phyloP scores from a whole-genome alignment of 2,113 vertebrate genomes.

The Microcebus murinus region DNA sequence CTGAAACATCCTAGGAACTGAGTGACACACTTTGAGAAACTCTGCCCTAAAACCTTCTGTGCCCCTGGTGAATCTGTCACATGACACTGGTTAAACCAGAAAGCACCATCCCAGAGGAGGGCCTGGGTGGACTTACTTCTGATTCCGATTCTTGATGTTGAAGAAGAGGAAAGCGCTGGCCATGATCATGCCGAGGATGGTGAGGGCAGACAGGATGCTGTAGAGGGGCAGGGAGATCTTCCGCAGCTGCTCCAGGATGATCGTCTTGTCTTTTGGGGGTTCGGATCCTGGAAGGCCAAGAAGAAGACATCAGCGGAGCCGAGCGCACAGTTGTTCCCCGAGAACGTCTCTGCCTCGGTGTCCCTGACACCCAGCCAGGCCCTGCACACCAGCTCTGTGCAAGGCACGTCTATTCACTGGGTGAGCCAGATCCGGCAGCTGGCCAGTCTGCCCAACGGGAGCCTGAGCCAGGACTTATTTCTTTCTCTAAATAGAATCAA shows the following conservation, averaged over 20 bases:
- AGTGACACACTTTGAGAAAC: background rate
- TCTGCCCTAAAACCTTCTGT: background rate
- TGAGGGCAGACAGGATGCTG: conserved; percentile 98
- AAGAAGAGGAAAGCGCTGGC: conserved; percentile 98
- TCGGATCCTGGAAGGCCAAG: conserved; percentile 90
- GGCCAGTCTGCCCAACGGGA: background rate
- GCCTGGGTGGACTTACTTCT: conserved; percentile 89
- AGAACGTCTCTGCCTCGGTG: background rate
- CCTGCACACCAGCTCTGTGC: background rate
- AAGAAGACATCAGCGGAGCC: conserved; percentile 17
- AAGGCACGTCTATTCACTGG: background rate
- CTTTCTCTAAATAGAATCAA: conserved; percentile 72
- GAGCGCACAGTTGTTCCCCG: background rate
- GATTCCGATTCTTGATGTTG: conserved; percentile 99
- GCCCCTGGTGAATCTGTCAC: background rate
- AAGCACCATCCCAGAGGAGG: background rate
- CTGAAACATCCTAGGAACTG: background rate
- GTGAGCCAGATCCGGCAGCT: background rate
- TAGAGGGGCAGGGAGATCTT: conserved; percentile 98
- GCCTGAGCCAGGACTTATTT: conserved; percentile 56
- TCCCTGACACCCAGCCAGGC: background rate
- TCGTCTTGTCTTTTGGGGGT: conserved; percentile 97
- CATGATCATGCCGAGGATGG: conserved; percentile 98
- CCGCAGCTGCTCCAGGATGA: conserved; percentile 94
- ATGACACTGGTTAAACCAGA: background rate